phyloP scores from a whole-genome alignment of 1,140 invertebrate species.

The Bombus huntii region DNA sequence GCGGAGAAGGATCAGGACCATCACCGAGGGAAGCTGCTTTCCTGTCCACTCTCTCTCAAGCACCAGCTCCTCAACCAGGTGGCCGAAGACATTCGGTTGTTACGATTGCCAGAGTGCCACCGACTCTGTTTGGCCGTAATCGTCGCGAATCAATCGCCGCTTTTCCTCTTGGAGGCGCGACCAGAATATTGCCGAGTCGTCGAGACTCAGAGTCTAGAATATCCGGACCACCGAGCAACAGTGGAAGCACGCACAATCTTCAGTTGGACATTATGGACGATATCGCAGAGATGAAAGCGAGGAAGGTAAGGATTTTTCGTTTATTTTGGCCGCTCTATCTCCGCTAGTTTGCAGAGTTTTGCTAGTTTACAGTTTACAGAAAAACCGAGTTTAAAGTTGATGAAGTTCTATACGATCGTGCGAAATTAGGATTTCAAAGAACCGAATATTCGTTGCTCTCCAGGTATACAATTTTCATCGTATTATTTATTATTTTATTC shows the following conservation, averaged over 20 bases:
- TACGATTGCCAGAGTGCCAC: conserved; percentile 90
- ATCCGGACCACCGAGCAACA: conserved; percentile 86
- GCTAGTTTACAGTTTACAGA: too few relatives aligned
- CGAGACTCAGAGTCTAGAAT: conserved; percentile 81
- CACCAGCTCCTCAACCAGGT: conserved; percentile 86
- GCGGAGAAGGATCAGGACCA: conserved; percentile 87
- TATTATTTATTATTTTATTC: too few relatives aligned
- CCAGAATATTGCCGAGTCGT: conserved; percentile 79
- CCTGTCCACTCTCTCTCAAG: conserved; percentile 89
- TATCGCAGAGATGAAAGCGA: conserved; percentile 88
- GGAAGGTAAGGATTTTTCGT: conserved; percentile 83
- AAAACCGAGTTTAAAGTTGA: too few relatives aligned
- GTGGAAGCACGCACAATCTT: conserved; percentile 90
- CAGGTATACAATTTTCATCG: too few relatives aligned
- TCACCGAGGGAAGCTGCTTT: conserved; percentile 89
- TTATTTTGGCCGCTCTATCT: too few relatives aligned
- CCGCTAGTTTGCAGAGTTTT: too few relatives aligned
- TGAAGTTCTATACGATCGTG: too few relatives aligned
- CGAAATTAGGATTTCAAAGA: too few relatives aligned
- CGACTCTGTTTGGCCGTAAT: conserved; percentile 88
- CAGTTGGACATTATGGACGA: conserved; percentile 94
- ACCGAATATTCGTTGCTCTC: too few relatives aligned
- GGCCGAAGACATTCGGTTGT: conserved; percentile 92
- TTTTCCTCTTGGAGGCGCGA: conserved; percentile 83
- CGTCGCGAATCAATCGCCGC: conserved; percentile 91